A percentile compares a stretch with the other conserved stretches of the same genome.
Evolutionary conservation across 1,140 invertebrate species (phyloP).

Genomic region (Lucilia cuprina): DNA sequence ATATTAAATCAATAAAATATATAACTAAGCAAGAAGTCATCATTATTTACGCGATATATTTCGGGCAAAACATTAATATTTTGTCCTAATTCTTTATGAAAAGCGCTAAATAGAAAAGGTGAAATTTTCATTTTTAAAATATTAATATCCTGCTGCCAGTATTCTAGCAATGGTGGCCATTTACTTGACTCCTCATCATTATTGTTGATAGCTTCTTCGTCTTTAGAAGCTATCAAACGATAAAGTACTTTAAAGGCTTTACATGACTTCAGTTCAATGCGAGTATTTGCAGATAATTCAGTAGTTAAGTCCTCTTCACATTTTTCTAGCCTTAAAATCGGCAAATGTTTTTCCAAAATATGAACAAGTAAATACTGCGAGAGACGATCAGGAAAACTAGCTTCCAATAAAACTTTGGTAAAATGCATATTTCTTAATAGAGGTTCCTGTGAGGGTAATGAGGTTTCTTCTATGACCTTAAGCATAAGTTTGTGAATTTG

Average conservation of each 20-base stretch:
- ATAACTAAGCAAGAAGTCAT: slow-evolving; percentile 38
- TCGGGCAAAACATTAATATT: slow-evolving; percentile 36
- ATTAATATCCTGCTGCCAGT: slow-evolving; percentile 45
- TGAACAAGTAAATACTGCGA: slow-evolving; percentile 50
- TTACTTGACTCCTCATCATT: not conserved
- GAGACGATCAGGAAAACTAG: slow-evolving; percentile 43
- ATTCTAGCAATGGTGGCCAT: slow-evolving; percentile 21
- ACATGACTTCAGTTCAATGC: slow-evolving; percentile 1
- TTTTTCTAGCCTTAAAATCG: slow-evolving; percentile 42
- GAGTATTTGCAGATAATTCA: not conserved
- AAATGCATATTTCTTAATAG: slow-evolving; percentile 33
- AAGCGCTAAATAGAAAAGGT: slow-evolving; percentile 36
- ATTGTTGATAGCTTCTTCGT: not conserved
- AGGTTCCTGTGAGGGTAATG: not conserved
- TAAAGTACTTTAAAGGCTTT: slow-evolving; percentile 39
- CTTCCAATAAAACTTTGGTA: slow-evolving; percentile 35
- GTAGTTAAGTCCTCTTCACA: not conserved
- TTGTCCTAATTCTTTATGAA: slow-evolving; percentile 27
- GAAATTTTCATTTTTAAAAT: slow-evolving; percentile 50
- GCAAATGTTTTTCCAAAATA: slow-evolving; percentile 49
- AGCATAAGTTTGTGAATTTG: slow-evolving; percentile 44
- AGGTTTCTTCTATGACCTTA: slow-evolving; percentile 34
- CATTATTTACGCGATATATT: slow-evolving; percentile 38
- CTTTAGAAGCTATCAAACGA: slow-evolving; percentile 7
- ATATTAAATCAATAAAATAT: slow-evolving; percentile 23